Base-by-base conservation (phyloP, 2,797 vertebrate species). In the Enteromius viviparus region DNA sequence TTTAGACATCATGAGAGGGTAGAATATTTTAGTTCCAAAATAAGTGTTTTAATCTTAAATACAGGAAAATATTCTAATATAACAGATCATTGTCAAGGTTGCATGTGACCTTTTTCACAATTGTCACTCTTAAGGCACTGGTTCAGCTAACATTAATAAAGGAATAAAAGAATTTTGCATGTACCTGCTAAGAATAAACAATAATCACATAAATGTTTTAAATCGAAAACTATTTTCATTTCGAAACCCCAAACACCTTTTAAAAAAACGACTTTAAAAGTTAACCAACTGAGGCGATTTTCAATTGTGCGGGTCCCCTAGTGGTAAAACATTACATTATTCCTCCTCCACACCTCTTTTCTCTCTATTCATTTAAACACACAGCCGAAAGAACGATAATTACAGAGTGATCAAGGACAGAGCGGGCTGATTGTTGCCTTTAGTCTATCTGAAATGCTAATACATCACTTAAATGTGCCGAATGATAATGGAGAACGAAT, bases 401-500 rank as follows among this genome's bases (percentile, higher is more conserved):
- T 90, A 92, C 89, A 89, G 88, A 87, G 89, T 84, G 87, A 90
- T 89, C 88, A 90, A 82, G 86, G 89, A 83, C 76, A 87, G 87
- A 86, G 90, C 89, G 82, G 88, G 76, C 76, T 86, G 88, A 90
- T 89, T 90, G 88, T 86, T 85, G 84, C 91, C 87, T 91, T 89
- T 85, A 87, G 89, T 88, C 89, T 88, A 91, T 89, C 87, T 90
- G 84, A 89, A 89, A 89, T 88, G 85, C 84, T 89, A 91, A 89
- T 90, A 89, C 78, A 62, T 49, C 85, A 84, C 84, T 87, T 87
- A 82, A 85, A 88, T 86, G 89, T 87, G 86, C 89, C 76, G 88
- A 89, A 89, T 91, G 86, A 87, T 81, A 87, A 88, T 85, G 83
- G 86, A 47, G 74, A 88, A 85, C 87, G 58, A 86, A 87, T 89